Evolutionary conservation across 1,140 invertebrate genomes (phyloP).

Genomic region (Belonocnema kinseyi): DNA sequence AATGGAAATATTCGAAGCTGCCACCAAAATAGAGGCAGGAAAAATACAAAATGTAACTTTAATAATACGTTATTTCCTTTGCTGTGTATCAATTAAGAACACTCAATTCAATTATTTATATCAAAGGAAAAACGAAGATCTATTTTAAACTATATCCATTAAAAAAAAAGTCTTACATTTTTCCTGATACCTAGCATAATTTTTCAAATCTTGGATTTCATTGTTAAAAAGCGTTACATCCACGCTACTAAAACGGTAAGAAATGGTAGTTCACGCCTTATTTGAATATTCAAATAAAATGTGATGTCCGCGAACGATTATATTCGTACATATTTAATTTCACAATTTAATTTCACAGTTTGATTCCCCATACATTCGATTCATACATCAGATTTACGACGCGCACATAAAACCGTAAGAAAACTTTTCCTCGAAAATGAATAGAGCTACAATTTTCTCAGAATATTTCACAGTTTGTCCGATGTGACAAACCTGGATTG

Average conservation of each 20-base stretch:
- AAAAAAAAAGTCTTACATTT: too few species aligned
- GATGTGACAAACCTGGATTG: not conserved
- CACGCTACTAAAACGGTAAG: not conserved
- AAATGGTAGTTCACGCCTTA: not conserved
- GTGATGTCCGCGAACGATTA: constrained; percentile 5
- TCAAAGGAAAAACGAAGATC: too few species aligned
- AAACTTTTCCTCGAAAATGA: not conserved
- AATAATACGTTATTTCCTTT: not conserved
- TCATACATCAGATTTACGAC: not conserved
- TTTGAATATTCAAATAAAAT: constrained; percentile 4
- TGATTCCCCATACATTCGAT: not conserved
- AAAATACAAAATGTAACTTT: not conserved
- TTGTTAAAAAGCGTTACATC: not conserved
- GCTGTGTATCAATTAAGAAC: not conserved
- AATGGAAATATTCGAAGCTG: not conserved
- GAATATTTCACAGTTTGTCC: not conserved
- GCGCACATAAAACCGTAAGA: not conserved
- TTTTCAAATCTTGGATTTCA: too few species aligned
- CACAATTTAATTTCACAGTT: not conserved
- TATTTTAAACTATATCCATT: too few species aligned
- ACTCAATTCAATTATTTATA: too few species aligned
- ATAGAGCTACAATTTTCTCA: not conserved
- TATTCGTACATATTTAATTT: not conserved
- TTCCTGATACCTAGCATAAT: too few species aligned
- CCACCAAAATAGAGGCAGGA: not conserved